phyloP scores from a whole-genome alignment of 1,140 invertebrate genomes.

The Amphibalanus amphitrite region DNA sequence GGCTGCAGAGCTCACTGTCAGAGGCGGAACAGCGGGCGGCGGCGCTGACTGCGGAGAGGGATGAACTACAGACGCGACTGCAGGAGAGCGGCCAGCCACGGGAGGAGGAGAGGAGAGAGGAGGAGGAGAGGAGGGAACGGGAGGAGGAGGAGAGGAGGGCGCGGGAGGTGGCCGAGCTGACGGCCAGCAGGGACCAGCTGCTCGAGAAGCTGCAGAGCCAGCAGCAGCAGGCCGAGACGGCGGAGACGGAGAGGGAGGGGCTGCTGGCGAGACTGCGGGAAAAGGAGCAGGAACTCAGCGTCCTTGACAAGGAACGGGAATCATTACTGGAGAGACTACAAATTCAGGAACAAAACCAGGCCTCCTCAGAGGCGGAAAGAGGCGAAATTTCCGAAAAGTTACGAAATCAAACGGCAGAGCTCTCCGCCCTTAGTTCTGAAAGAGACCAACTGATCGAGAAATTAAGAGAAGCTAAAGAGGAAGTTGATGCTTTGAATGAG shows the following conservation, averaged over 20 bases:
- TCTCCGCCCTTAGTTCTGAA: not conserved
- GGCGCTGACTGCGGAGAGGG: no score
- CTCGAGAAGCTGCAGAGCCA: not conserved
- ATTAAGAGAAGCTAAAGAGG: not conserved
- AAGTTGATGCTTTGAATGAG: not conserved
- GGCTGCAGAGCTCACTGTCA: no score
- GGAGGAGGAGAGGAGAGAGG: not conserved
- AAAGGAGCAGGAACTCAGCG: not conserved
- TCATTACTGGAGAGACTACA: not conserved
- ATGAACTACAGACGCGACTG: not conserved
- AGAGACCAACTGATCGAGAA: not conserved
- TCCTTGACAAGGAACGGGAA: not conserved
- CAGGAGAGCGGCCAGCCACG: not conserved
- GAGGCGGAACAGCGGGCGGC: no score
- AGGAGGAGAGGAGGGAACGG: not conserved
- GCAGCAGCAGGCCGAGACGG: not conserved
- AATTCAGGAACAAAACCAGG: no score
- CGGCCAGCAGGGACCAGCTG: not conserved
- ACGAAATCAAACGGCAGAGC: no score
- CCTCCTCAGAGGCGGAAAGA: not conserved
- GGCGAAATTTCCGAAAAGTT: not conserved
- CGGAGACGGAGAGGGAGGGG: not conserved
- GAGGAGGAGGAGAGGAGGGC: not conserved
- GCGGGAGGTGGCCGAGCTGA: not conserved
- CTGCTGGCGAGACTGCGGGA: not conserved